Evolutionary conservation across 2,797 vertebrate species (phyloP), one percentile per base, ranked within the genome.

Genomic region (Aldrovandia affinis): DNA sequence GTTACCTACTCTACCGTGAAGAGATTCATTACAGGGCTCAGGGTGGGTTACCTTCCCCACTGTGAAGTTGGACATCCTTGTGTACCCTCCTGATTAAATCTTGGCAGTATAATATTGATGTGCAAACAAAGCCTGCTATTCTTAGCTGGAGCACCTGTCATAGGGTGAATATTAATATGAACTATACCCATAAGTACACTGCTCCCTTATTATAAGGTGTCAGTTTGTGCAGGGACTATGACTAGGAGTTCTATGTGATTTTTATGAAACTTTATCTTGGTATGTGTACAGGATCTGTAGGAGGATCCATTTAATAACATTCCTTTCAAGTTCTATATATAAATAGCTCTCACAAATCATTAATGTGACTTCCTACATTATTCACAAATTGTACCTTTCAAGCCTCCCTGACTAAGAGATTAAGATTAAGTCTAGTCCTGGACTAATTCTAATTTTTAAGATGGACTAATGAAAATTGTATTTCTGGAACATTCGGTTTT

Each of bases 1-100:
- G 14, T 68, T 68, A 68, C 63, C 63, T 68, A 6, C 63, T 33
- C 63, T 28, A 65, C 9, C 14, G 12, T 65, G 28, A 14, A 65
- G 57, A n/a, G 5, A 61, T 22, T 6, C 25, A 61, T n/a, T 61
- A 22, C 25, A 61, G 7, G 28, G 63, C 28, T 30, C 10, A 20
- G 9, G 30, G 20, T 39, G 68, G 68, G 68, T 70, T 70, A 70
- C 15, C 15, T 70, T 33, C n/a, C 14, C 68, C 36, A 20, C 68
- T 39, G 33, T 70, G 68, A 25, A 18, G 83, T 59, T 20, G 54
- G 61, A 30, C 39, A 25, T 61, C 28, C 20, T 63, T 84, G 79
- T 84, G 80, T 84, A 73, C 68, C 39, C 10, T 61, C 50, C 65
- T 81, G 84, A 81, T 85, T 85, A 85, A 75, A 85, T 85, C 68